Percentiles rank a stretch among this genome's conserved stretches.
These are phyloP conservation scores for Cladopsammia gracilis DNA, from an alignment of 64 coral and sea anemone species.

Conservation along the genomic window DNA sequence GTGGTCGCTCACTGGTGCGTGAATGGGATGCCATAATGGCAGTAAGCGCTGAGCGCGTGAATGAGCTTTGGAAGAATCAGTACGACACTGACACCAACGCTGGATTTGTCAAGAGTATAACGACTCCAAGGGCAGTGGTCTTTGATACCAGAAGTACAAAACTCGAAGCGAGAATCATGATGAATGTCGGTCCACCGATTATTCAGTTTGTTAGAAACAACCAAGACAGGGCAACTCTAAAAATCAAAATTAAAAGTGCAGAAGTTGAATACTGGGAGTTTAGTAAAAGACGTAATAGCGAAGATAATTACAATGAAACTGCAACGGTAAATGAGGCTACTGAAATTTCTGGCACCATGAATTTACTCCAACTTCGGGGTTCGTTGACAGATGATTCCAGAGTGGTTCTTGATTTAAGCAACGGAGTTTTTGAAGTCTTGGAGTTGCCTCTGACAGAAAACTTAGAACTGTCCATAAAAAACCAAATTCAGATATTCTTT, in stretches of 20 bases:
- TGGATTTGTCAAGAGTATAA: slow-evolving; percentile 32
- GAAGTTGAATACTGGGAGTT: slow-evolving; percentile 30
- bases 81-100: slow-evolving; percentile 42
- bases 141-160: slow-evolving; percentile 14
- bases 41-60: slow-evolving; percentile 49
- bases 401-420: slow-evolving; percentile 66
- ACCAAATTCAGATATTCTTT: slow-evolving; percentile 52
- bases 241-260: slow-evolving; percentile 29
- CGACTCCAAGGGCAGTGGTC: not conserved
- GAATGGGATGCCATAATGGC: slow-evolving; percentile 70
- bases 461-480: slow-evolving; percentile 1
- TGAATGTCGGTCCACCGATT: slow-evolving; percentile 35
- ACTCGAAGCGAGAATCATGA: slow-evolving; percentile 34
- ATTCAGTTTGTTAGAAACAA: slow-evolving; percentile 58
- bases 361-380: slow-evolving; percentile 45
- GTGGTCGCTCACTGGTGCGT: slow-evolving; percentile 45
- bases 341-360: slow-evolving; percentile 43
- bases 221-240: slow-evolving; percentile 61
- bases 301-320: slow-evolving; percentile 55
- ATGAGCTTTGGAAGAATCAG: slow-evolving; percentile 57
- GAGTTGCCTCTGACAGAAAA: not conserved
- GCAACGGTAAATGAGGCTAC: not conserved
- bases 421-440: slow-evolving; percentile 43
- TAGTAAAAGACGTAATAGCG: not conserved
- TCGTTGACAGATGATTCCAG: slow-evolving; percentile 15